These are phyloP conservation scores for Cerastis rubricosa DNA, from an alignment of 2,888 invertebrate genomes.

Conservation along the genomic window DNA sequence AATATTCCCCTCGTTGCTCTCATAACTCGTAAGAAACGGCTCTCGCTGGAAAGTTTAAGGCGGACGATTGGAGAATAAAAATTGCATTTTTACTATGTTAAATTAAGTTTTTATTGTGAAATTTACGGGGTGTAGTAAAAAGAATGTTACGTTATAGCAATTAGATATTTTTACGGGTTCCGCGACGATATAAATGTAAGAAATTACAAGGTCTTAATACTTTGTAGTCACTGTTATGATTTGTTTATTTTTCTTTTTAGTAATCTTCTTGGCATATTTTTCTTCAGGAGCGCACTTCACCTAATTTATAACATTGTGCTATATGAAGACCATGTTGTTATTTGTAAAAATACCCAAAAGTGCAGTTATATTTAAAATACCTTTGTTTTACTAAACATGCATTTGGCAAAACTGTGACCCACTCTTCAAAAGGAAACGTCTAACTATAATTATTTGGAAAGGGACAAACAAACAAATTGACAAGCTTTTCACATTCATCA, in stretches of 20 bases:
- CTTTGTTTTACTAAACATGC: not conserved
- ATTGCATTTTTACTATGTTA: slow-evolving; percentile 86
- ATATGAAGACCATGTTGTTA: not conserved
- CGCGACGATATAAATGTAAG: slow-evolving; percentile 60
- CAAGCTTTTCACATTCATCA: slow-evolving; percentile 13
- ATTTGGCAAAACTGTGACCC: not conserved
- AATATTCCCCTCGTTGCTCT: slow-evolving; percentile 86
- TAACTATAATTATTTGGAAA: not conserved
- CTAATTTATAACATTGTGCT: not conserved
- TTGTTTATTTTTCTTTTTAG: slow-evolving; percentile 14
- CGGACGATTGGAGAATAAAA: slow-evolving; percentile 87
- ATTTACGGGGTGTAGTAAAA: slow-evolving; percentile 80
- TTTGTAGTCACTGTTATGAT: slow-evolving; percentile 29
- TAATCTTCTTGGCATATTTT: not conserved
- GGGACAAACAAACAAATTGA: not conserved
- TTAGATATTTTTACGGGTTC: slow-evolving; percentile 69
- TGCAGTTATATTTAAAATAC: not conserved
- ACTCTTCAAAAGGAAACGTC: not conserved
- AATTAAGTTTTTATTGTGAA: slow-evolving; percentile 86
- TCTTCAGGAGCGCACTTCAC: not conserved
- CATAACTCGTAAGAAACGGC: slow-evolving; percentile 86
- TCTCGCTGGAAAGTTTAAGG: slow-evolving; percentile 86
- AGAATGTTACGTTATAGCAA: slow-evolving; percentile 68
- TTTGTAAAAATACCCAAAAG: not conserved
- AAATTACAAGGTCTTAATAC: slow-evolving; percentile 60